Evolutionary conservation across 2,888 invertebrate species (phyloP).

Genomic region (Tupiocoris notatus): DNA sequence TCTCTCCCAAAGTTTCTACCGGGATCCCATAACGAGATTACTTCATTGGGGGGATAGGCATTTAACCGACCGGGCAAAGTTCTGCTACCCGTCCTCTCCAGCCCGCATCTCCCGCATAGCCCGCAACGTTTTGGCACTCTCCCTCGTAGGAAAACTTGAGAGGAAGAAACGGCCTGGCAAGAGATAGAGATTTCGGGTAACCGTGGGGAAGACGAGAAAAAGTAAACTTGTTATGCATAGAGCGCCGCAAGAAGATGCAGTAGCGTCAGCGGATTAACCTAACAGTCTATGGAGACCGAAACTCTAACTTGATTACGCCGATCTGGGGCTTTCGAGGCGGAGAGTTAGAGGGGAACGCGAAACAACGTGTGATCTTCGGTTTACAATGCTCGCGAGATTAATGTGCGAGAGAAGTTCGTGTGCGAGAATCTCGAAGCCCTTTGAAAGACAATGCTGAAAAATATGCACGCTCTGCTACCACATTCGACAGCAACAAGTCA

Average conservation of each 20-base stretch:
- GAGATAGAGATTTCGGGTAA: not conserved
- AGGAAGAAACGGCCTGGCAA: not conserved
- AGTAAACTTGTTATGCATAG: not conserved
- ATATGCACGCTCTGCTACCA: too few relatives aligned
- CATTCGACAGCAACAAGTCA: too few relatives aligned
- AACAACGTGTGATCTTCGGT: too few relatives aligned
- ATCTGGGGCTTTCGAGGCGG: too few relatives aligned
- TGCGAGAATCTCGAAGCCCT: too few relatives aligned
- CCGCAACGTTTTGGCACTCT: not conserved
- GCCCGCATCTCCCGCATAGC: not conserved
- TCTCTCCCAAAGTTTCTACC: conserved; percentile 16
- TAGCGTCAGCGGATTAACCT: not conserved
- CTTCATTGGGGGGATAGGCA: conserved; percentile 20
- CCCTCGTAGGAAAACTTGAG: not conserved
- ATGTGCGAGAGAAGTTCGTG: too few relatives aligned
- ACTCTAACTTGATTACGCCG: too few relatives aligned
- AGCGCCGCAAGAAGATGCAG: not conserved
- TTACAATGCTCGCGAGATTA: too few relatives aligned
- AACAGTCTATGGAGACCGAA: too few relatives aligned
- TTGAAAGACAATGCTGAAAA: too few relatives aligned
- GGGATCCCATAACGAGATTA: conserved; percentile 28
- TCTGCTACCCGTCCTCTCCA: too few relatives aligned
- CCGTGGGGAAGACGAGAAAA: not conserved
- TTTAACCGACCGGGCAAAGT: not conserved
- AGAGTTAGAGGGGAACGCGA: too few relatives aligned